Evolutionary conservation across 2,113 vertebrate genomes (phyloP), one percentile per base, ranked within the genome.

Genomic region (Psilopsiagon aurifrons): DNA sequence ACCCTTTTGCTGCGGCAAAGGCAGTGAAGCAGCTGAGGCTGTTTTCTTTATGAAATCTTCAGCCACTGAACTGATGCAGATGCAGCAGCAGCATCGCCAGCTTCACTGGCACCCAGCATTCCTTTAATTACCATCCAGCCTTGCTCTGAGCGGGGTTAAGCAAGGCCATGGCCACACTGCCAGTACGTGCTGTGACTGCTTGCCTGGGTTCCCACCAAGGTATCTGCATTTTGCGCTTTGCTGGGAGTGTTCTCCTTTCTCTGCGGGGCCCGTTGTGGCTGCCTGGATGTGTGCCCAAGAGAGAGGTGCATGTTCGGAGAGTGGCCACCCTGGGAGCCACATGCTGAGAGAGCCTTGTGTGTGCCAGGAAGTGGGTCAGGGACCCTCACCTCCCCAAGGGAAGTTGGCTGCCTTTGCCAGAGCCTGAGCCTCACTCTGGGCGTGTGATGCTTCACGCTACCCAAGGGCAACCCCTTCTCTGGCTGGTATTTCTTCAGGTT

Each of bases 41-140:
- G 4, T 62, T 91, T 77, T 83, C 86, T 94, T 84, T 63, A 41
- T 51, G 47, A 78, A 77, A 84, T 86, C 86, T 92, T 74, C 64
- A 1, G 1, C 29, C 46, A 14, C 33, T 44, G 57, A 93, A 62
- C 51, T 83, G 60, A 47, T 81, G 68, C 83, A 90, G 76, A 62
- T 70, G 71, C 73, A 84, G 64, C 83, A 90, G 64, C 88, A 94
- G 86, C 46, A 69, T 47, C 7, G 10, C n/a, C 76, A 75, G 80
- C 86, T 91, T 77, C 62, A 51, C 55, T 92, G 86, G 80, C 91
- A 91, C 55, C 39, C 22, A 4, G 46, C 2, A 6, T 67, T 75
- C 33, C 68, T 84, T 88, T 94, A 91, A 86, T 78, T 94, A 37
- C 66, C 20, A 57, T 83, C 37, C 60, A 94, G 89, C 62, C 60